phyloP scores from a whole-genome alignment of 2,888 invertebrate genomes.

The Xanthostigma xanthostigma region DNA sequence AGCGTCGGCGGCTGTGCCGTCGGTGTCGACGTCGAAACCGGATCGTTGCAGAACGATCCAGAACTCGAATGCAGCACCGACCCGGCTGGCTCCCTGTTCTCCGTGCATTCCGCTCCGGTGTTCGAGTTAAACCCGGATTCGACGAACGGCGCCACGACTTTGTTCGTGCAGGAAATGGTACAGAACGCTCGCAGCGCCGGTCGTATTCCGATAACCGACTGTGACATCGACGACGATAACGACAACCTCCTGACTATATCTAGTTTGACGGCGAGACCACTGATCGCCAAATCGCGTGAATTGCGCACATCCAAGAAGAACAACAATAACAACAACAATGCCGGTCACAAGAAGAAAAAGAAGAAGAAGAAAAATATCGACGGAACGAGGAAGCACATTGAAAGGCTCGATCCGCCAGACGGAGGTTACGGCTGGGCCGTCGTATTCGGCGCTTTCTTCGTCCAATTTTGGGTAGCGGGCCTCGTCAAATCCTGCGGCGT shows the following conservation, averaged over 20 bases:
- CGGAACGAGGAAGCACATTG: constrained; percentile 7
- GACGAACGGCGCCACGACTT: constrained; percentile 30
- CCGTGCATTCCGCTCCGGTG: constrained; percentile 51
- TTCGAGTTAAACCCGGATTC: constrained; percentile 24
- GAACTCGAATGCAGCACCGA: constrained; percentile 19
- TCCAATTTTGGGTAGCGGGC: constrained; percentile 70
- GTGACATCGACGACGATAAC: constrained; percentile 47
- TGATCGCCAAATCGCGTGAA: constrained; percentile 53
- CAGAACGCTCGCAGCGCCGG: constrained; percentile 4
- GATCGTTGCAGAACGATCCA: constrained; percentile 9
- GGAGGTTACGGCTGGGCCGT: constrained; percentile 68
- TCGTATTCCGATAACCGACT: constrained; percentile 26
- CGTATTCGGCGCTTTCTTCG: constrained; percentile 62
- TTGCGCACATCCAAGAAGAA: constrained; percentile 31
- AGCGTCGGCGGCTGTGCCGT: constrained; percentile 14
- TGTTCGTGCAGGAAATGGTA: constrained; percentile 29
- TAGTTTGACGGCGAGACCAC: constrained; percentile 53
- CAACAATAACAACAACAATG: constrained; percentile 10
- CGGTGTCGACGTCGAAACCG: constrained; percentile 17
- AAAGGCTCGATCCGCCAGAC: constrained; percentile 38
- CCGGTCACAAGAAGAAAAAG: constrained; percentile 11
- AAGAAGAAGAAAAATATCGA: constrained; percentile 12
- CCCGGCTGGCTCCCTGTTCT: constrained; percentile 44
- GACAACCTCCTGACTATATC: constrained; percentile 58
- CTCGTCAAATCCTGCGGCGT: constrained; percentile 70